Evolutionary conservation across 2,797 vertebrate genomes (phyloP).

Genomic region (Australoheros facetus): DNA sequence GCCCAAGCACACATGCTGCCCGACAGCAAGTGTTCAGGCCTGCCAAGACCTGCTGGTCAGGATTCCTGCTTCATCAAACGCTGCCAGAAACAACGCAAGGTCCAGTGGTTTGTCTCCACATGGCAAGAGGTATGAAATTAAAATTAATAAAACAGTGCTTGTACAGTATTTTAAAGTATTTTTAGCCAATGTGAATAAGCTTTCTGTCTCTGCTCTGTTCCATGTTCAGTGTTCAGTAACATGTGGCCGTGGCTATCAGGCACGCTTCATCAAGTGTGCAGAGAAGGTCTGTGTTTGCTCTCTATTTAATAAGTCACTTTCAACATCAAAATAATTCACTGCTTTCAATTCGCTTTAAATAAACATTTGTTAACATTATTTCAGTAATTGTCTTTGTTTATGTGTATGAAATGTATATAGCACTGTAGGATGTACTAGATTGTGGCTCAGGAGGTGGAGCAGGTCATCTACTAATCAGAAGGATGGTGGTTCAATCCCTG

Average conservation of each 20-base stretch:
- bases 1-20: constrained; percentile 65
- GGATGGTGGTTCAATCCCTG: too few species aligned
- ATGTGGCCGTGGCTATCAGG: constrained; percentile 85
- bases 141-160: not conserved
- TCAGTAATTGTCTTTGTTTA: not conserved
- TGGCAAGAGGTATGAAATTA: constrained; percentile 84
- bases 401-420: not conserved
- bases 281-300: constrained; percentile 77
- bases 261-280: constrained; percentile 84
- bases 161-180: not conserved
- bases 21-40: constrained; percentile 74
- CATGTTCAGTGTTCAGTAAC: constrained; percentile 86
- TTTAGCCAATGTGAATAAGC: not conserved
- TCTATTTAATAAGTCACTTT: not conserved
- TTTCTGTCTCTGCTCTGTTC: not conserved
- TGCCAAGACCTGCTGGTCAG: constrained; percentile 82
- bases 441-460: too few species aligned
- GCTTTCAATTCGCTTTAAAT: not conserved
- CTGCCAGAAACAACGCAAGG: constrained; percentile 85
- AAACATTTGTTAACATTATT: not conserved
- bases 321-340: not conserved
- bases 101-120: constrained; percentile 88
- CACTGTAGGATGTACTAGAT: not conserved
- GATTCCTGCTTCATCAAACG: constrained; percentile 85
- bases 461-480: too few species aligned